Conservation (phyloP, 2,113 vertebrate species). For the Trogon surrucura region DNA sequence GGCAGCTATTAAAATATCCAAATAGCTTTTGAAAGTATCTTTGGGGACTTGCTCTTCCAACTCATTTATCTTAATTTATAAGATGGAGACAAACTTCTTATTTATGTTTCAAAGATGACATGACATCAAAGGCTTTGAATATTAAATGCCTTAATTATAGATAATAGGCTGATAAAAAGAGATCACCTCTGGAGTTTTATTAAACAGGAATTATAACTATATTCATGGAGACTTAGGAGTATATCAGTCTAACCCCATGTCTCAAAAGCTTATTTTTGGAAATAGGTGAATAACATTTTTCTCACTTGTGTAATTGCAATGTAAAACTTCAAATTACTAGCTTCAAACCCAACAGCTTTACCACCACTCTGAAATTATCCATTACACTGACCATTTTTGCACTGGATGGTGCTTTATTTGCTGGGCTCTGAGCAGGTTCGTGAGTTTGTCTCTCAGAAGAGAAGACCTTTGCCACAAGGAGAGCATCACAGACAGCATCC, state of each 20-base stretch:
- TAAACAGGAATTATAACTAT: constrained; percentile 58
- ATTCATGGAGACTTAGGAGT: constrained; percentile 33
- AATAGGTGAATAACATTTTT: constrained; percentile 58
- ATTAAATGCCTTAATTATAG: constrained; percentile 70
- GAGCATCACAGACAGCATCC: neutral
- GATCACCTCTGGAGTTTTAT: constrained; percentile 63
- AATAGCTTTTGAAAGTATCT: constrained; percentile 34
- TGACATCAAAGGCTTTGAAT: constrained; percentile 69
- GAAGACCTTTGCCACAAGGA: neutral
- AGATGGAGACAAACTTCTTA: constrained; percentile 67
- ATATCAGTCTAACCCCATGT: neutral
- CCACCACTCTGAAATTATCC: constrained; percentile 43
- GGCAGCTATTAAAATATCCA: constrained; percentile 28
- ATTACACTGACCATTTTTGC: constrained; percentile 1
- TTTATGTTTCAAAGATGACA: constrained; percentile 67
- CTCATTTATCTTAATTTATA: constrained; percentile 62
- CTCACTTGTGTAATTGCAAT: constrained; percentile 19
- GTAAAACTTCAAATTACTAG: constrained; percentile 51
- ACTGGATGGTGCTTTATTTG: neutral
- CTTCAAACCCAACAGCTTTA: constrained; percentile 34
- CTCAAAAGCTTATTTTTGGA: constrained; percentile 49
- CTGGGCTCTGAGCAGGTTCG: neutral
- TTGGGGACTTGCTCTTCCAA: constrained; percentile 42
- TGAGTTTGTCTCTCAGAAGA: neutral
- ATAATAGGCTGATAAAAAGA: constrained; percentile 59